phyloP scores from a whole-genome alignment of 2,113 vertebrate genomes.

The Siniperca knerii region DNA sequence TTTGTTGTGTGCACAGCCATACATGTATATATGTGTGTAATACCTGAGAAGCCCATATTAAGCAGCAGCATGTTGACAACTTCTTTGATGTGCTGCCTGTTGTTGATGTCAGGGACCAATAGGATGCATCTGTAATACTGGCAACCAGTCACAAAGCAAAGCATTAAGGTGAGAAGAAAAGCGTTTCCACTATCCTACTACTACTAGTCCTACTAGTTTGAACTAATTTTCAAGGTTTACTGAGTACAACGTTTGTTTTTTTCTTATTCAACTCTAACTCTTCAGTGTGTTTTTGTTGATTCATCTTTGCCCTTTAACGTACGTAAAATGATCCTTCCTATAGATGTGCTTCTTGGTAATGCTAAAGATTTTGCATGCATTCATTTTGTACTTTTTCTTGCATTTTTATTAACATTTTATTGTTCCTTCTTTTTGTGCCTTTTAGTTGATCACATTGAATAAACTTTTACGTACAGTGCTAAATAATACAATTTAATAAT shows the following conservation, averaged over 20 bases:
- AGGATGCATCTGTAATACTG: constrained; percentile 99
- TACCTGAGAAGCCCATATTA: constrained; percentile 98
- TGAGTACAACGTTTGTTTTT: neutral
- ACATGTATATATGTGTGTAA: constrained; percentile 4
- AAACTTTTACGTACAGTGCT: neutral
- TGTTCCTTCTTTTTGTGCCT: neutral
- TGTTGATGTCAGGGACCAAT: constrained; percentile 96
- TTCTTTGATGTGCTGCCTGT: constrained; percentile 96
- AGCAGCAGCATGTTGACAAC: constrained; percentile 95
- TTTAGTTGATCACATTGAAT: neutral
- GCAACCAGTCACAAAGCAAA: constrained; percentile 43
- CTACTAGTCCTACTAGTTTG: neutral
- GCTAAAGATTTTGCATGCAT: neutral
- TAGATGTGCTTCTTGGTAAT: neutral
- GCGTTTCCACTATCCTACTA: neutral
- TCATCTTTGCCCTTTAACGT: neutral
- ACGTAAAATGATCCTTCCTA: neutral
- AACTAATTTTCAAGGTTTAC: neutral
- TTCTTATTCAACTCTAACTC: neutral
- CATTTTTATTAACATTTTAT: neutral
- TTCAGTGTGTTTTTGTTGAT: neutral
- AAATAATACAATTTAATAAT: no score
- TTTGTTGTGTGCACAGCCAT: neutral
- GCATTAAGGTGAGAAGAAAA: neutral
- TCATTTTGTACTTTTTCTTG: neutral